Conservation (phyloP, 1,140 invertebrate genomes). For the Ceratitis capitata region DNA sequence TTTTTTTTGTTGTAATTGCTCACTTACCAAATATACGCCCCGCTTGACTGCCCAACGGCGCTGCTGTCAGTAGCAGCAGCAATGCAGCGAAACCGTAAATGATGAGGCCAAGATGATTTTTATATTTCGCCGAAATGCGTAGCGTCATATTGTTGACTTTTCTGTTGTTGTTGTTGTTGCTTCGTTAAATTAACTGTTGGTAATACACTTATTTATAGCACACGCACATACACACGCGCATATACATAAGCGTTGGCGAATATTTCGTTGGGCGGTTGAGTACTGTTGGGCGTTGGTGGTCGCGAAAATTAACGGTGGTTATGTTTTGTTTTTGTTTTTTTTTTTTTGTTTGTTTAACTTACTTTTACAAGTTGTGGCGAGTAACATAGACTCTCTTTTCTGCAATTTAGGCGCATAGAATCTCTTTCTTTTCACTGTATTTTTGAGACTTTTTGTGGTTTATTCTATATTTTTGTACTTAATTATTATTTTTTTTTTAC, state of each 20-base stretch:
- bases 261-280: background rate
- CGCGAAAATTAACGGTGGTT: background rate
- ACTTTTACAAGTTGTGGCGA: too few species aligned
- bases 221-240: background rate
- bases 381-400: too few species aligned
- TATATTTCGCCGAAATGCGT: conserved; percentile 59
- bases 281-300: background rate
- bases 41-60: conserved; percentile 49
- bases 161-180: conserved; percentile 16
- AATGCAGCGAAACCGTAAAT: conserved; percentile 57
- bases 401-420: too few species aligned
- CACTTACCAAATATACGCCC: conserved; percentile 62
- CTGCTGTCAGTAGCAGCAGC: conserved; percentile 49
- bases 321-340: background rate
- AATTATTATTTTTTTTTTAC: background rate
- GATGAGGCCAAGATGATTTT: conserved; percentile 62
- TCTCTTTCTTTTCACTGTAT: too few species aligned
- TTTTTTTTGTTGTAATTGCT: background rate
- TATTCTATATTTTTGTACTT: background rate
- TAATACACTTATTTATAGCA: background rate
- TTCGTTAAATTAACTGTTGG: background rate
- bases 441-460: background rate
- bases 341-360: background rate
- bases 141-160: conserved; percentile 57
- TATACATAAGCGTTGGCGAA: background rate